Base-by-base conservation (phyloP, 35 echinoderm and acorn worm genomes). In the Ptychodera flava region DNA sequence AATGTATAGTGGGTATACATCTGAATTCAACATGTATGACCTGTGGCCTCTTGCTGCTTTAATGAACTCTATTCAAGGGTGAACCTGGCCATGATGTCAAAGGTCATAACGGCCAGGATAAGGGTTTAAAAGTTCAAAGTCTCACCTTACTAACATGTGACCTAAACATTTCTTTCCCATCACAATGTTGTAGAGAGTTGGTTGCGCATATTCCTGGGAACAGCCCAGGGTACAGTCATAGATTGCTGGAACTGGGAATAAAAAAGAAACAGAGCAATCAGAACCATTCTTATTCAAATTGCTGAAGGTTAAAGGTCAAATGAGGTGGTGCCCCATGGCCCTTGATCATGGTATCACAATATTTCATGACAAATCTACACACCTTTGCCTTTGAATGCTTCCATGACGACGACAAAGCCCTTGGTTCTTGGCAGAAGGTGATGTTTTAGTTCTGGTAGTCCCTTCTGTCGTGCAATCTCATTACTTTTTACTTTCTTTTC, bases 391-490 rank as follows among this genome's bases (percentile, higher is more conserved):
- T 90, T 92, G 16, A 87, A 89, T 16, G 86, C 93, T 79, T 95
- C 90, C 33, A 95, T 82, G 28, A 78, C 83, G n/a, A 87, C 36
- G 16, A 79, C 80, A 33, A 95, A 95, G 1, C 93, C 93, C 80
- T 95, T 95, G 84, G 93, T 95, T 80, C 90, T 86, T 15, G 93
- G 93, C 35, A 85, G 32, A 15, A 92, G 87, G 77, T 92, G 93
- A 79, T 95, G 90, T 38, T 90, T 95, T 0, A 95, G 79, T 33
- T 78, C 79, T 78, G 83, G 86, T 35, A 95, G 27, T 86, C 90
- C 90, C 81, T 89, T 92, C 36, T 95, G 79, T 36, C 53, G 29
- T 1, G 93, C 93, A 78, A 95, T 89, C 16, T 37, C 80, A 1
- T 89, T 85, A 30, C 93, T 92, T 75, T 92, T 89, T 45, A 86